phyloP scores from a whole-genome alignment of 1,140 invertebrate genomes.

The Mamestra configurata region DNA sequence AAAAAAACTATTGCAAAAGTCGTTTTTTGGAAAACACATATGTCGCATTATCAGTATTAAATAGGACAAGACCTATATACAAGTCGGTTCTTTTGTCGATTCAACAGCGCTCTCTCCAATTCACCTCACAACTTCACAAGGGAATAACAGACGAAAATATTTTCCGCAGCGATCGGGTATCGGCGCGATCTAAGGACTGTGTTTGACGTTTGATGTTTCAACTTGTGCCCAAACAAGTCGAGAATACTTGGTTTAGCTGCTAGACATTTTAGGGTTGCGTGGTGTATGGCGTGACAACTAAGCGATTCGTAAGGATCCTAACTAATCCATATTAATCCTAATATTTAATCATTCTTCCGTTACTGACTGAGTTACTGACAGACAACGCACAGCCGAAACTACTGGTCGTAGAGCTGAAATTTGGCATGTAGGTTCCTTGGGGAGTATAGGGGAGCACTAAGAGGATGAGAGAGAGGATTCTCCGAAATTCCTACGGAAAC shows the following conservation, averaged over 20 bases:
- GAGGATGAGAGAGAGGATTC: no score
- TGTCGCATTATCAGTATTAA: no score
- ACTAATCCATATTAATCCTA: no score
- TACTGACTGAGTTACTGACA: not conserved
- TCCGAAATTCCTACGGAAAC: no score
- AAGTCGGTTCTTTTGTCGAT: not conserved
- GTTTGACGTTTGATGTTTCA: slow-evolving; percentile 32
- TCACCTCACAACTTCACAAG: not conserved
- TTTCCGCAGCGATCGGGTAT: not conserved
- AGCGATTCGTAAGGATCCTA: not conserved
- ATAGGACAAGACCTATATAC: no score
- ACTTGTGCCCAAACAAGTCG: slow-evolving; percentile 28
- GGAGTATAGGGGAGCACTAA: no score
- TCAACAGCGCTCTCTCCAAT: not conserved
- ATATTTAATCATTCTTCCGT: not conserved
- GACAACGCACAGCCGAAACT: no score
- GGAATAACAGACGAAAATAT: not conserved
- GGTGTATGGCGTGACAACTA: not conserved
- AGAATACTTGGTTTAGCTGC: slow-evolving; percentile 28
- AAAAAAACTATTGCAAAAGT: no score
- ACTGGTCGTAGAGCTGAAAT: no score
- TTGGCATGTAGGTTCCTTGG: no score
- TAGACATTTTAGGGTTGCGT: slow-evolving; percentile 18
- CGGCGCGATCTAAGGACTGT: slow-evolving; percentile 3
- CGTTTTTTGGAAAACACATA: no score